These are phyloP conservation scores for Thalpophila matura DNA, from an alignment of 2,888 invertebrate genomes.

Conservation along the genomic window DNA sequence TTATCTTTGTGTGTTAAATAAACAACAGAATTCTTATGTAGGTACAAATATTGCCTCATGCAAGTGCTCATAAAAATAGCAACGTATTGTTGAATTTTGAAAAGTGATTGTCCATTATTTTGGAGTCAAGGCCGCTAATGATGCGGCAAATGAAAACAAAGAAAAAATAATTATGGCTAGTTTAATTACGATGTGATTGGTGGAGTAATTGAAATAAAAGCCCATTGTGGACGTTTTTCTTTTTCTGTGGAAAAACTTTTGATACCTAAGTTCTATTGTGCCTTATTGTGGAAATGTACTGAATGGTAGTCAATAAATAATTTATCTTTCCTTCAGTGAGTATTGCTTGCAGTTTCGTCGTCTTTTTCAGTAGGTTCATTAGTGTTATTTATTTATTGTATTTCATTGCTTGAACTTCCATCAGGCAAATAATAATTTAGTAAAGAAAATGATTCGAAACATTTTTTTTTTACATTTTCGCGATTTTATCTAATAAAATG, in stretches of 20 bases:
- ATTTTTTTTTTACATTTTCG: no score
- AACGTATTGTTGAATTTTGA: constrained; percentile 57
- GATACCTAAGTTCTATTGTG: no score
- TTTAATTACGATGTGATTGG: constrained; percentile 45
- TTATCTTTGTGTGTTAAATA: constrained; percentile 59
- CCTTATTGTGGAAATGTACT: background rate
- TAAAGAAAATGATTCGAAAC: no score
- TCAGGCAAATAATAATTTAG: background rate
- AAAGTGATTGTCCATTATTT: constrained; percentile 68
- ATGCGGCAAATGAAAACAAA: constrained; percentile 82
- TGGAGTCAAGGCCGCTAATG: constrained; percentile 75
- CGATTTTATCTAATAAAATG: no score
- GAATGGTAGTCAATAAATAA: no score
- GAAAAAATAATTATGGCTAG: constrained; percentile 62
- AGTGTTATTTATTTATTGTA: background rate
- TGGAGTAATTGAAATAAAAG: constrained; percentile 38
- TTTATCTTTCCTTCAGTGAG: background rate
- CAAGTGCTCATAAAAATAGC: constrained; percentile 49
- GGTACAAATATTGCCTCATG: constrained; percentile 54
- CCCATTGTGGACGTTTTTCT: background rate
- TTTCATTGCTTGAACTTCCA: no score
- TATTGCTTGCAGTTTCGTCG: background rate
- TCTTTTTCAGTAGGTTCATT: background rate
- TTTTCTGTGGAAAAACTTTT: constrained; percentile 8
- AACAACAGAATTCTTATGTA: constrained; percentile 47